Evolutionary conservation across 2,797 vertebrate genomes (phyloP).

Genomic region (Centropyge bicolor): DNA sequence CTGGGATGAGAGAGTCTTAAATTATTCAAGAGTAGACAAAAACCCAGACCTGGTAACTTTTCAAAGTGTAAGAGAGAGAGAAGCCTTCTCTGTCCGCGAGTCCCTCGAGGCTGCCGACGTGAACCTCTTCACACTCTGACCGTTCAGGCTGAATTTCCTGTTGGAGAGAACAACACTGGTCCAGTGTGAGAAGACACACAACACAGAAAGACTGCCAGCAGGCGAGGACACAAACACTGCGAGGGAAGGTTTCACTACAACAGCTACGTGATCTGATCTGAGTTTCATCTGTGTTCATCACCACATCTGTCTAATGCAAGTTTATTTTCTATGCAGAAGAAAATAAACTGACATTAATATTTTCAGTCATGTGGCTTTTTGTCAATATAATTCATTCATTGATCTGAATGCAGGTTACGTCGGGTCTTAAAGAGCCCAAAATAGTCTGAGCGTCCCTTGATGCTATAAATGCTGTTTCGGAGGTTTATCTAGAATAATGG

Average conservation of each 20-base stretch:
- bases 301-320: too few species aligned
- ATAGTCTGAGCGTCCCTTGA: constrained; percentile 18
- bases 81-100: constrained; percentile 62
- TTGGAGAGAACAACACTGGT: not conserved
- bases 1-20: constrained; percentile 55
- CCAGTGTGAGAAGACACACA: constrained; percentile 12
- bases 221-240: not conserved
- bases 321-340: too few species aligned
- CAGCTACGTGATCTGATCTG: too few species aligned
- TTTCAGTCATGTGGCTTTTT: too few species aligned
- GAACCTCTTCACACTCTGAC: constrained; percentile 43
- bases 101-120: constrained; percentile 42
- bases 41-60: constrained; percentile 66
- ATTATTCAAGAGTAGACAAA: constrained; percentile 75
- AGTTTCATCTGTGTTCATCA: too few species aligned
- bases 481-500: constrained; percentile 1
- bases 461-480: constrained; percentile 22
- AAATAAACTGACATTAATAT: too few species aligned
- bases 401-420: not conserved
- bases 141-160: constrained; percentile 45
- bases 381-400: too few species aligned
- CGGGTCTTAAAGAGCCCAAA: not conserved
- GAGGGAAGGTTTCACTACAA: not conserved
- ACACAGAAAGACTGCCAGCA: not conserved
- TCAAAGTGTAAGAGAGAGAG: constrained; percentile 61